These are phyloP conservation scores for Conger conger DNA, from an alignment of 2,113 vertebrate species.

Conservation along the genomic window DNA sequence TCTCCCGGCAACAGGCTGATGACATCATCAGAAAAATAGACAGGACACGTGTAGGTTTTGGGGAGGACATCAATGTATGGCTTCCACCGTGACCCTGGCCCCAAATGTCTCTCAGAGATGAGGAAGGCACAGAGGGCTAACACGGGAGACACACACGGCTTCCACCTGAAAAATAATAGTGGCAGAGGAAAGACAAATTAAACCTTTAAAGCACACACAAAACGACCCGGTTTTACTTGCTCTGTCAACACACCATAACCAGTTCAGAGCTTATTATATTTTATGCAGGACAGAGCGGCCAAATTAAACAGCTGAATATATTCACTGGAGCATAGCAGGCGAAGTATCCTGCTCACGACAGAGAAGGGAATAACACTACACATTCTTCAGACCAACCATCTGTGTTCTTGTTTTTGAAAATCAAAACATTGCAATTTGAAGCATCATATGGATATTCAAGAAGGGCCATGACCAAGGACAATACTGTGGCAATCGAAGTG, in stretches of 20 bases:
- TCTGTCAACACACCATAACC: background rate
- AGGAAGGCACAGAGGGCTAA: slow-evolving; percentile 84
- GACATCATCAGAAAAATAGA: slow-evolving; percentile 66
- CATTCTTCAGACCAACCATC: too few species aligned
- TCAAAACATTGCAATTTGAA: too few species aligned
- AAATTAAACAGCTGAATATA: background rate
- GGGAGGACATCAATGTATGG: slow-evolving; percentile 86
- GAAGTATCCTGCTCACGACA: background rate
- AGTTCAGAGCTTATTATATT: too few species aligned
- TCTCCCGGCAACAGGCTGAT: slow-evolving; percentile 68
- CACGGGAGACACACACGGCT: slow-evolving; percentile 72
- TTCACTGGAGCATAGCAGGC: background rate
- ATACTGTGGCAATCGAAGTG: too few species aligned
- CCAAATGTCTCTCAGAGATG: slow-evolving; percentile 77
- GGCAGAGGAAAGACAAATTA: background rate
- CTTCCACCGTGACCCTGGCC: slow-evolving; percentile 77
- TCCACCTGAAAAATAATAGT: slow-evolving; percentile 58
- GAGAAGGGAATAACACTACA: background rate
- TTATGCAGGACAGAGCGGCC: too few species aligned
- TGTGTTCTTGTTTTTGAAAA: too few species aligned
- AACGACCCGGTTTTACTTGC: background rate
- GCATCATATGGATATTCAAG: too few species aligned
- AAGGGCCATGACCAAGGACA: too few species aligned
- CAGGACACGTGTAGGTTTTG: slow-evolving; percentile 77
- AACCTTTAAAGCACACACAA: too few species aligned